These are phyloP conservation scores for Eublepharis macularius DNA, from an alignment of 2,113 vertebrate genomes.

Conservation along the genomic window DNA sequence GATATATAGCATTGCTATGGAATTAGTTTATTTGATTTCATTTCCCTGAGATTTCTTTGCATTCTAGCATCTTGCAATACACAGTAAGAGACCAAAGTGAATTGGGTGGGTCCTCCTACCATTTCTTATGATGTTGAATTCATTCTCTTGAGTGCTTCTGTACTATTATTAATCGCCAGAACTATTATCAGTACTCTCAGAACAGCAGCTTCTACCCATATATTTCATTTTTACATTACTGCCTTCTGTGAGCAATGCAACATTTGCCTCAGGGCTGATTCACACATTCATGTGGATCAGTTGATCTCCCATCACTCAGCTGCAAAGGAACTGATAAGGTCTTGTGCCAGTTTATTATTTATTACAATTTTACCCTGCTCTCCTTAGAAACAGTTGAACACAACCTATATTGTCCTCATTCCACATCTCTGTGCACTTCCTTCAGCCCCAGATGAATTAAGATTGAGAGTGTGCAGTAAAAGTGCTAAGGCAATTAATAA, in stretches of 20 bases:
- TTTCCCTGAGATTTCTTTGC: neutral
- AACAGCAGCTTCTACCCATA: neutral
- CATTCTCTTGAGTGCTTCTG: neutral
- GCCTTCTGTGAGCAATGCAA: neutral
- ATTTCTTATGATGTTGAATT: too few relatives aligned
- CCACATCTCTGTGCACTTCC: too few relatives aligned
- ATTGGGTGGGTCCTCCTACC: neutral
- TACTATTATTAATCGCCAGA: neutral
- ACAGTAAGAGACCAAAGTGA: neutral
- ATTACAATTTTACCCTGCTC: too few relatives aligned
- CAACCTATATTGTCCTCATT: too few relatives aligned
- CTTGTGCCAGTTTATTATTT: too few relatives aligned
- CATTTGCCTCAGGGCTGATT: neutral
- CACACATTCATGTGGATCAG: neutral
- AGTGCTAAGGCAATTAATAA: neutral
- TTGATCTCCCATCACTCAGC: too few relatives aligned
- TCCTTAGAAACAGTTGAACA: too few relatives aligned
- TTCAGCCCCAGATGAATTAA: neutral
- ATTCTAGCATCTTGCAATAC: neutral
- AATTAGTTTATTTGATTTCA: neutral
- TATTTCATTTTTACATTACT: neutral
- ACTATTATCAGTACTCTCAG: too few relatives aligned
- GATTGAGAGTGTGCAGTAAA: neutral
- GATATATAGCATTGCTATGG: fast-evolving
- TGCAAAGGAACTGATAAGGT: too few relatives aligned